Base-by-base conservation (phyloP, 2,797 vertebrate species). In the Malurus splendens region DNA sequence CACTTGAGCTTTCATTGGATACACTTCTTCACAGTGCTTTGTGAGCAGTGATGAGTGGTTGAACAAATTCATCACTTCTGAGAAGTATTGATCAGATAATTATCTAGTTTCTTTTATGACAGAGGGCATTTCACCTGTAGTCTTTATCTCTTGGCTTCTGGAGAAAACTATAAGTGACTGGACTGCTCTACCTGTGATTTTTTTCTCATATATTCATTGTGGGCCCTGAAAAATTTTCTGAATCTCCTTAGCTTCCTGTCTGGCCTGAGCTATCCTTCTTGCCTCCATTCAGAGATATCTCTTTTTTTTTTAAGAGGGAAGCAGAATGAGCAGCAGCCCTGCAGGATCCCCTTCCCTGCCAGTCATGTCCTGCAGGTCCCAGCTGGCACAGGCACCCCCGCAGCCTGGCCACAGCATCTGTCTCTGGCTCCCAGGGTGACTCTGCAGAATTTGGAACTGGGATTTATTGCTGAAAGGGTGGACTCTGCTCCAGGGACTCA, bases 271-370 rank as follows among this genome's bases (percentile, higher is more conserved):
- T 56, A 22, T 20, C 12, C 11, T 33, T 70, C 30, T 82, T 57
- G 8, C 8, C 18, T n/a, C 14, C 18, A 7, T 19, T 47, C 9
- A 12, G 16, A 71, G 7, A 7, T 1, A 0, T 3, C 0, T 4
- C 38, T 55, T 36, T 6, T 0, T 0, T 39, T 38, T 62, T 4
- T 18, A 33, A 52, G 5, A 5, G 33, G 12, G 42, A 51, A 48
- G 28, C 12, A 59, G 12, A 24, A 28, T 3, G 14, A 57, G 10
- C 30, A 33, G 42, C 47, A 60, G 52, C 16, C 12, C 48, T 47
- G n/a, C 44, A 36, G 14, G 13, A 15, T 44, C 73, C 48, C 9
- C 48, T 55, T 18, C n/a, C 25, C 54, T 52, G 41, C 3, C 61
- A 52, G 32, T 13, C 0, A 0, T 4, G 28, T 57, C 52, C 25